Evolutionary conservation across 2,113 vertebrate genomes (phyloP).

Genomic region (Porphyrio hochstetteri): DNA sequence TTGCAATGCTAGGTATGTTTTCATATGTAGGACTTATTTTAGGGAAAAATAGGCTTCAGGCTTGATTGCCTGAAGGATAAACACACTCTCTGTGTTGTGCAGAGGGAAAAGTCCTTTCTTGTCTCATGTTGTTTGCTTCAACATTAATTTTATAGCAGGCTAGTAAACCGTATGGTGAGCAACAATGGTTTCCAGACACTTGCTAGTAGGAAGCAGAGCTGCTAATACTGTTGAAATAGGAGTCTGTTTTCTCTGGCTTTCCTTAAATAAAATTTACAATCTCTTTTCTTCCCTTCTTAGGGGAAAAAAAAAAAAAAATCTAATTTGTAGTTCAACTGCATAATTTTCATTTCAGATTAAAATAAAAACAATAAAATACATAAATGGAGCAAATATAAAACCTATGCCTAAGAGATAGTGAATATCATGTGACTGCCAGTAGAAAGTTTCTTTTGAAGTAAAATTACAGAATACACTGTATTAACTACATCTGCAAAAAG

Average conservation of each 20-base stretch:
- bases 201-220: slow-evolving; percentile 5
- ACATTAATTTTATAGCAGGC: slow-evolving; percentile 1
- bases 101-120: not conserved
- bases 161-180: not conserved
- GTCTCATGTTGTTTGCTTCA: not conserved
- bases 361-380: not conserved
- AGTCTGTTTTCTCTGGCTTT: not conserved
- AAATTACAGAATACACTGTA: not conserved
- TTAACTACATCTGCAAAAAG: not conserved
- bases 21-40: not conserved
- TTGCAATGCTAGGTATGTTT: not conserved
- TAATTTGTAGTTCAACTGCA: not conserved
- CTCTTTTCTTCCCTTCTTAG: not conserved
- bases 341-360: not conserved
- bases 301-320: not conserved
- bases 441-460: not conserved
- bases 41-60: slow-evolving; percentile 10
- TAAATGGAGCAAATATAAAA: not conserved
- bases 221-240: not conserved
- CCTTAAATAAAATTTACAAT: slow-evolving; percentile 3
- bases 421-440: not conserved
- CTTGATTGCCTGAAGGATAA: slow-evolving; percentile 1
- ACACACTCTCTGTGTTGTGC: not conserved
- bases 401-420: not conserved
- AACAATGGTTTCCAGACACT: slow-evolving; percentile 10